Percentiles rank a stretch among this genome's conserved stretches.
Conservation (phyloP, 2,113 vertebrate genomes). For the Charina bottae region DNA sequence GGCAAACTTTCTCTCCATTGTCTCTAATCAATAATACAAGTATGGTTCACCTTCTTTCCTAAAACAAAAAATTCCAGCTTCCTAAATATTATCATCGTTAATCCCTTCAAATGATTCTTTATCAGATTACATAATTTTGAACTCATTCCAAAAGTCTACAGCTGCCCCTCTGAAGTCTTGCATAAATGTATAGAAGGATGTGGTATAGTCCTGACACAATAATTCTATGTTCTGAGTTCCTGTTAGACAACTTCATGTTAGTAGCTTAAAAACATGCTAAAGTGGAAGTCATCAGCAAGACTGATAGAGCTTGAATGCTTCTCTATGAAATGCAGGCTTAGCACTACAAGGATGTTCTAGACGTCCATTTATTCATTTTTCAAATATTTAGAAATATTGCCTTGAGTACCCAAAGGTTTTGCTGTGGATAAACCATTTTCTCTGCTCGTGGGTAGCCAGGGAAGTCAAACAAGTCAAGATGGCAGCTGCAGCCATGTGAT, state of each 20-base stretch:
- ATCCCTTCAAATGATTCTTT: constrained; percentile 13
- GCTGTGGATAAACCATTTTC: too few species aligned
- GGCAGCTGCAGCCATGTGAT: too few species aligned
- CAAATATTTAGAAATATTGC: neutral
- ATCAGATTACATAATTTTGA: constrained; percentile 2
- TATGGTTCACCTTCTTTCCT: constrained; percentile 19
- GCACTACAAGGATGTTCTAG: neutral
- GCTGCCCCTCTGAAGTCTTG: neutral
- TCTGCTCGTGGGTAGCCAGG: too few species aligned
- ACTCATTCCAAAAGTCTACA: neutral
- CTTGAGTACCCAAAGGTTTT: too few species aligned
- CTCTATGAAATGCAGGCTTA: neutral
- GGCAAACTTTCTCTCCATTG: too few species aligned
- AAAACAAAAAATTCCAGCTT: neutral
- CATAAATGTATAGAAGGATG: neutral
- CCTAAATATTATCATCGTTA: neutral
- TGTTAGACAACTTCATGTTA: neutral
- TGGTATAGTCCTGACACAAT: neutral
- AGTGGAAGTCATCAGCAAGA: neutral
- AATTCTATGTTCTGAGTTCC: neutral
- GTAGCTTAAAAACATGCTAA: neutral
- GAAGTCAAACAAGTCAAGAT: too few species aligned
- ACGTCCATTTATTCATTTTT: neutral
- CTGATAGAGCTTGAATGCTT: neutral
- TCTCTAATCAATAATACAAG: constrained; percentile 48